Percentiles rank a stretch among this genome's conserved stretches.
phyloP scores from a whole-genome alignment of 1,140 invertebrate species.

The Diprion similis region DNA sequence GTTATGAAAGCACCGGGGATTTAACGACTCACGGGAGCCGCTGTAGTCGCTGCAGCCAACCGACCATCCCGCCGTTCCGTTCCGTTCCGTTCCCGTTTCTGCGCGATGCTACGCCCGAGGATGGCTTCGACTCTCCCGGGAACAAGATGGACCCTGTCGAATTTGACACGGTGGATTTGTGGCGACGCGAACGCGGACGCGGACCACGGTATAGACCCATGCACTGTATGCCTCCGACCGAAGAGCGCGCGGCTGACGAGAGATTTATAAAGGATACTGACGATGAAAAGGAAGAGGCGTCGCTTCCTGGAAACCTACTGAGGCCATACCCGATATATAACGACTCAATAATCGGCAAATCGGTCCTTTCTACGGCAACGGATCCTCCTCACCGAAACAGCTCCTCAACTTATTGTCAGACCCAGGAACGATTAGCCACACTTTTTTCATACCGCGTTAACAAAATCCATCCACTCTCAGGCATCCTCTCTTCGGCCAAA shows the following conservation, averaged over 20 bases:
- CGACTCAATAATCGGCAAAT: not conserved
- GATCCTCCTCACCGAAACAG: too few species aligned
- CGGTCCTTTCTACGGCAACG: not conserved
- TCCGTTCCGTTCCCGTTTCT: too few species aligned
- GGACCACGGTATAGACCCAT: not conserved
- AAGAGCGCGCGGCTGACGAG: not conserved
- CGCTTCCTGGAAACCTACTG: not conserved
- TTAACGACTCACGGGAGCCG: slow-evolving; percentile 4
- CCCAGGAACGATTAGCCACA: too few species aligned
- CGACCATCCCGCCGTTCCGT: not conserved
- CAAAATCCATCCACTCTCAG: too few species aligned
- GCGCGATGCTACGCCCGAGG: too few species aligned
- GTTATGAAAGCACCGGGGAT: not conserved
- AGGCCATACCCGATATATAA: too few species aligned
- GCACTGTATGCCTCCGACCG: not conserved
- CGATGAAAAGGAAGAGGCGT: not conserved
- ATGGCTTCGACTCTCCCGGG: too few species aligned
- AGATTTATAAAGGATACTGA: not conserved
- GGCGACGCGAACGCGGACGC: not conserved
- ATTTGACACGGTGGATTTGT: slow-evolving; percentile 17
- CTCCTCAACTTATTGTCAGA: too few species aligned
- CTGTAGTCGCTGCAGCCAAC: not conserved
- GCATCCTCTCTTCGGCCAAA: too few species aligned
- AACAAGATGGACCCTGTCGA: not conserved
- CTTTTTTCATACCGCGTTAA: too few species aligned